phyloP scores from a whole-genome alignment of 1,140 invertebrate genomes.

The Ceratosolen fusciceps region DNA sequence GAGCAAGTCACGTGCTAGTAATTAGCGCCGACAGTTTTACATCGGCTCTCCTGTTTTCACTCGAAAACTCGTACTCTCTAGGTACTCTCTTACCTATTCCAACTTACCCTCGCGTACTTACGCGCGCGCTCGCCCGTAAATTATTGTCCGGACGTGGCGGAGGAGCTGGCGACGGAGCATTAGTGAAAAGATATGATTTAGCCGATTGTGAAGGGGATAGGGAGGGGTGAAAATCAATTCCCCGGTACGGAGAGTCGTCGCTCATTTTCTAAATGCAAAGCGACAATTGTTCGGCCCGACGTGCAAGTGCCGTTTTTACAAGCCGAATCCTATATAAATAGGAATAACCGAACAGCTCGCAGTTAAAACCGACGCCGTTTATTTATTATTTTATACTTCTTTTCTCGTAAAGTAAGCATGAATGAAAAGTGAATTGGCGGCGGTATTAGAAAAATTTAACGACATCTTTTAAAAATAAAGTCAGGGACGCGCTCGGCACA shows the following conservation, averaged over 20 bases:
- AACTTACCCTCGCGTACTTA: constrained; percentile 6
- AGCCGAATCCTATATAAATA: too few species aligned
- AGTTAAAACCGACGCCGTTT: too few species aligned
- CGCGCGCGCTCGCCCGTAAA: too few species aligned
- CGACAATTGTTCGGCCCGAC: not conserved
- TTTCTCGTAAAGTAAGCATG: not conserved
- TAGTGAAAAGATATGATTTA: too few species aligned
- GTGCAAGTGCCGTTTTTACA: too few species aligned
- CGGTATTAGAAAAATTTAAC: not conserved
- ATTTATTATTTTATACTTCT: not conserved
- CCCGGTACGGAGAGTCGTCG: too few species aligned
- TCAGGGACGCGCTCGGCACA: not conserved
- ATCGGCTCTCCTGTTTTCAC: constrained; percentile 46
- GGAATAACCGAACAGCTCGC: too few species aligned
- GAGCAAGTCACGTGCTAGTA: constrained; percentile 55
- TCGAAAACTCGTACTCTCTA: not conserved
- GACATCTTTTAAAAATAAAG: constrained; percentile 17
- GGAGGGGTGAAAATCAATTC: too few species aligned
- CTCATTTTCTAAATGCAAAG: not conserved
- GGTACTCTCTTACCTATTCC: not conserved
- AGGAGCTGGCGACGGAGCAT: too few species aligned
- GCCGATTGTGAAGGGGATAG: too few species aligned
- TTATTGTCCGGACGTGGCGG: too few species aligned
- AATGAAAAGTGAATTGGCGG: not conserved
- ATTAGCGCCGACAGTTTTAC: constrained; percentile 46